Evolutionary conservation across 2,113 vertebrate genomes (phyloP).

Genomic region (Calonectris borealis): DNA sequence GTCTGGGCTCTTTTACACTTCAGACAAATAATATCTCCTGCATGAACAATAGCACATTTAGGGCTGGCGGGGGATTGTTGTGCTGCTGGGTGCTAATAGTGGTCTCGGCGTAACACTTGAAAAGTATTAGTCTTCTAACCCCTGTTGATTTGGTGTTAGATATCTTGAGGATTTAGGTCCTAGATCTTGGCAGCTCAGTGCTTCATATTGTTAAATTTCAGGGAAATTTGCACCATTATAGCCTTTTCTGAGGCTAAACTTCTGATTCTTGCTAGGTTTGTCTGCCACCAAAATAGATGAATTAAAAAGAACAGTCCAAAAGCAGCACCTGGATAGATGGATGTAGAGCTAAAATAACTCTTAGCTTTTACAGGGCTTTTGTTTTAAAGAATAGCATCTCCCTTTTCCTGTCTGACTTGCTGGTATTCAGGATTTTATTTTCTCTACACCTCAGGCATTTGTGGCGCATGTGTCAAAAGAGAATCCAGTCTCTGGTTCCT

Average conservation of each 20-base stretch:
- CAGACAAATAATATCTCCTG: neutral
- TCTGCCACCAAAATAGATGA: neutral
- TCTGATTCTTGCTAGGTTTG: neutral
- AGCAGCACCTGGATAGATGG: neutral
- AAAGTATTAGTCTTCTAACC: neutral
- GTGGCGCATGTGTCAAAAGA: neutral
- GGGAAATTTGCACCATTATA: neutral
- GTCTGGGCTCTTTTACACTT: neutral
- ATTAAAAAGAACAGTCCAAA: neutral
- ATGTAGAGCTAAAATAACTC: neutral
- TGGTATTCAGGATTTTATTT: neutral
- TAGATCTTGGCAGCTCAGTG: neutral
- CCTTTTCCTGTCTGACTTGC: neutral
- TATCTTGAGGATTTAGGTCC: neutral
- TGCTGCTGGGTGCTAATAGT: neutral
- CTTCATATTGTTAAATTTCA: neutral
- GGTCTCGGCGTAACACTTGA: neutral
- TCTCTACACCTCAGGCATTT: neutral
- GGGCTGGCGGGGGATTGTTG: neutral
- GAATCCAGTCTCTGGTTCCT: neutral
- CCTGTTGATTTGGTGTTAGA: neutral
- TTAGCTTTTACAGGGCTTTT: neutral
- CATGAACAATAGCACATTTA: rapidly evolving
- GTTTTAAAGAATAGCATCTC: neutral
- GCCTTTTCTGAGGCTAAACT: neutral